These are phyloP conservation scores for Gnathonemus longibarbis DNA, from an alignment of 2,113 vertebrate species.

Conservation along the genomic window DNA sequence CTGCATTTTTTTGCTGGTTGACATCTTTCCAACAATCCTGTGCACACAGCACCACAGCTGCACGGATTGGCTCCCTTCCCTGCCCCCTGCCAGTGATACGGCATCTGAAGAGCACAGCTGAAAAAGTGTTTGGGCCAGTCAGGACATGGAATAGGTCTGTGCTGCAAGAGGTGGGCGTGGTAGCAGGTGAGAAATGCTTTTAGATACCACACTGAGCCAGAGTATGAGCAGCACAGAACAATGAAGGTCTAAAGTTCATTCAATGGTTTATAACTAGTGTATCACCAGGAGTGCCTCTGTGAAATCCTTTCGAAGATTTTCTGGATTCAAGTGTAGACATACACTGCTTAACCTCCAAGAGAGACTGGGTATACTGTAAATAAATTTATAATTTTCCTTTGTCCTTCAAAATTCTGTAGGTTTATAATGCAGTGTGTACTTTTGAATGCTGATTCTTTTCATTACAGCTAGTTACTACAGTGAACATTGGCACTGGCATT, in stretches of 20 bases:
- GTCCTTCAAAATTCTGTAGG: not conserved
- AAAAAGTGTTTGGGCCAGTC: conserved; percentile 56
- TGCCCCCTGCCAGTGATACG: conserved; percentile 51
- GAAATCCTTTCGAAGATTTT: not conserved
- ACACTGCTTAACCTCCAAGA: not conserved
- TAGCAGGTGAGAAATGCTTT: conserved; percentile 57
- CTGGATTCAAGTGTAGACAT: not conserved
- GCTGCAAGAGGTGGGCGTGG: conserved; percentile 63
- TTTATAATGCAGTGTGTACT: not conserved
- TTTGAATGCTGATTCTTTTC: not conserved
- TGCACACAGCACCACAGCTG: conserved; percentile 52
- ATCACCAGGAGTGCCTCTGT: not conserved
- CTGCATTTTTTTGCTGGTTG: not conserved
- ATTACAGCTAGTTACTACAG: not conserved
- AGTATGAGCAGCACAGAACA: not conserved
- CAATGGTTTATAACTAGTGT: not conserved
- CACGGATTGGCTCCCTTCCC: conserved; percentile 56
- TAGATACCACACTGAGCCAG: not conserved
- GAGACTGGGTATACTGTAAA: not conserved
- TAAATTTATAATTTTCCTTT: not conserved
- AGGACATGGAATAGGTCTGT: conserved; percentile 51
- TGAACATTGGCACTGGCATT: not conserved
- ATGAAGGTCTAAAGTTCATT: not conserved
- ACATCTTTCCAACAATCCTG: not conserved
- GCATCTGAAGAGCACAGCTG: conserved; percentile 60